Evolutionary conservation across 92 coral and sea anemone genomes (phyloP).

Genomic region (Epizoanthus fatuus): DNA sequence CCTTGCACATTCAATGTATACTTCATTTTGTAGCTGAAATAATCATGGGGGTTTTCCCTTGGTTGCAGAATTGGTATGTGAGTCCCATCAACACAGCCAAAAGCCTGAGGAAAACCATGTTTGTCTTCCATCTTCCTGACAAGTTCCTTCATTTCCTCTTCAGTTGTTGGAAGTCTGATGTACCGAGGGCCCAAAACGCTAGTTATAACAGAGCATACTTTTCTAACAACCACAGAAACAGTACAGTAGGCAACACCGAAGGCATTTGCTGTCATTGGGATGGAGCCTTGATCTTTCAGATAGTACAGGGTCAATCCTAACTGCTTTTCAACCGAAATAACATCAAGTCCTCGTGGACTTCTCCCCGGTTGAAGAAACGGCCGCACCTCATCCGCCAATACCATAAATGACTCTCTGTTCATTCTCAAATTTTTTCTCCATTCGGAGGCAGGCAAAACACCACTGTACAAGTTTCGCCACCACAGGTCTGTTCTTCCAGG

Average conservation of each 20-base stretch:
- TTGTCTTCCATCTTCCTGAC: conserved; percentile 3
- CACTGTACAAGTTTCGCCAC: conserved; percentile 18
- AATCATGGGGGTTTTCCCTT: conserved; percentile 57
- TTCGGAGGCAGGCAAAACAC: conserved; percentile 1
- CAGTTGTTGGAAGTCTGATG: no score
- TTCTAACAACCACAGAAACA: no score
- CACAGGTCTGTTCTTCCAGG: conserved; percentile 30
- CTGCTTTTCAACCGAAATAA: conserved; percentile 59
- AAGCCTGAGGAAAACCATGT: no score
- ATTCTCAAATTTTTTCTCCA: conserved; percentile 4
- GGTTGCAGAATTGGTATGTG: conserved; percentile 52
- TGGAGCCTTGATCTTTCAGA: no score
- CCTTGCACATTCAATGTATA: conserved; percentile 62
- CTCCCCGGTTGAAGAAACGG: conserved; percentile 52
- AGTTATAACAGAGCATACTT: no score
- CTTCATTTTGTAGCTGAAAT: conserved; percentile 62
- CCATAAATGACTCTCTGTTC: conserved; percentile 19
- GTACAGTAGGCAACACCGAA: no score
- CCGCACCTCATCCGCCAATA: conserved; percentile 34
- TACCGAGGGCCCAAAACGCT: no score
- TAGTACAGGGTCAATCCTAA: no score
- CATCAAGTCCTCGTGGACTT: conserved; percentile 59
- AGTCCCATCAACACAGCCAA: background rate
- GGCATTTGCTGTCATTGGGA: no score
- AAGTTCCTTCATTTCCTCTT: background rate